Evolutionary conservation across 2,113 vertebrate genomes (phyloP).

Genomic region (Spermophilus dauricus): DNA sequence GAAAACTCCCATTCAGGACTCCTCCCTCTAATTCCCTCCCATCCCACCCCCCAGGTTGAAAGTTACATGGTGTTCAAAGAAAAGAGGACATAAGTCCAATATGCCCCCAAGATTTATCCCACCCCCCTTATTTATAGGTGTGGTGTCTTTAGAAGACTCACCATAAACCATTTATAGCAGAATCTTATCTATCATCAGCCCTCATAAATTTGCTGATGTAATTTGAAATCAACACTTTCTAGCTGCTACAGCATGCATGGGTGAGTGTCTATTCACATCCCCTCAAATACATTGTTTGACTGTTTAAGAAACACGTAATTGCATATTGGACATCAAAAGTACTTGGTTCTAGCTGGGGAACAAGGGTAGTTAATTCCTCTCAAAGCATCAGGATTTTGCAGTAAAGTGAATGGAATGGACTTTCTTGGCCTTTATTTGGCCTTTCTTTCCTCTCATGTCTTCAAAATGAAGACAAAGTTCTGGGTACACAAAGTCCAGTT

Average conservation of each 20-base stretch:
- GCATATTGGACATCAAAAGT: background rate
- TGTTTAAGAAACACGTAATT: constrained; percentile 4
- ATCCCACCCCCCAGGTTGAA: background rate
- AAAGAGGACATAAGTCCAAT: background rate
- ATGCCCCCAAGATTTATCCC: background rate
- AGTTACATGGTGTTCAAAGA: background rate
- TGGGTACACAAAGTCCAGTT: background rate
- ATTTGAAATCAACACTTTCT: background rate
- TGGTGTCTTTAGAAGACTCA: background rate
- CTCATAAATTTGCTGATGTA: background rate
- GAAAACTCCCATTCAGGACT: background rate
- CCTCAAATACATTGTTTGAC: background rate
- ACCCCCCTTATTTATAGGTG: background rate
- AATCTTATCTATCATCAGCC: background rate
- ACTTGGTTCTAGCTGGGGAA: background rate
- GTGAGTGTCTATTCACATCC: background rate
- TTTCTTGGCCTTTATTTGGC: background rate
- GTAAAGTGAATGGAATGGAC: background rate
- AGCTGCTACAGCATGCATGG: background rate
- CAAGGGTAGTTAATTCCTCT: background rate
- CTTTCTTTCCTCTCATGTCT: background rate
- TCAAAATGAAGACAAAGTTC: background rate
- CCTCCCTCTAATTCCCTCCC: background rate
- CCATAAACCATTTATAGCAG: background rate
- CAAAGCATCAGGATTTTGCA: constrained; percentile 5